A percentile compares a stretch with the other conserved stretches of the same genome.
Conservation (phyloP, 2,888 invertebrate genomes). For the Unio delphinus region DNA sequence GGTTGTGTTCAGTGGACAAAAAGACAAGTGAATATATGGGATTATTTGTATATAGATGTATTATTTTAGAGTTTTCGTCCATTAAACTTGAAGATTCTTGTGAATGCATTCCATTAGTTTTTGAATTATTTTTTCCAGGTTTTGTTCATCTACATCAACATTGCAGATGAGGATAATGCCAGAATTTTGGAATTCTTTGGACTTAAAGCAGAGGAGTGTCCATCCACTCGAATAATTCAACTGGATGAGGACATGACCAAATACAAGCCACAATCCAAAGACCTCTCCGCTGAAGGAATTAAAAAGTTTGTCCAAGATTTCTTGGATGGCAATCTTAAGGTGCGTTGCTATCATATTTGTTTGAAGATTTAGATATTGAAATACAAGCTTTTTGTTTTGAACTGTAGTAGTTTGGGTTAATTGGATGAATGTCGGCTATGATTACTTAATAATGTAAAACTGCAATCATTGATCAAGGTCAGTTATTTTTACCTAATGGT, state of each 20-base stretch:
- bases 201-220: conserved; percentile 87
- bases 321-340: conserved; percentile 91
- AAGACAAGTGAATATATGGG: no score
- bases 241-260: conserved; percentile 82
- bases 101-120: neutral
- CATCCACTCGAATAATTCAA: conserved; percentile 87
- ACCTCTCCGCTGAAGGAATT: conserved; percentile 78
- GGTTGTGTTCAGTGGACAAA: no score
- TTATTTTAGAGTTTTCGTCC: no score
- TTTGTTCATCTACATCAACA: conserved; percentile 95
- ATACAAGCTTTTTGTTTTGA: no score
- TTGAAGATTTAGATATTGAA: no score
- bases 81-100: neutral
- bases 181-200: conserved; percentile 99
- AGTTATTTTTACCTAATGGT: no score
- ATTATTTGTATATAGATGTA: no score
- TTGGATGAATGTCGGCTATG: no score
- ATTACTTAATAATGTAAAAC: no score
- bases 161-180: conserved; percentile 95
- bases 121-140: conserved; percentile 74
- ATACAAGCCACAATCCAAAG: conserved; percentile 86
- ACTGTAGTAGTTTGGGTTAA: no score
- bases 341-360: conserved; percentile 42
- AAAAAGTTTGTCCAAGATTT: conserved; percentile 90
- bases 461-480: no score